Evolutionary conservation across 2,888 invertebrate species (phyloP).

Genomic region (Cyclophora punctaria): DNA sequence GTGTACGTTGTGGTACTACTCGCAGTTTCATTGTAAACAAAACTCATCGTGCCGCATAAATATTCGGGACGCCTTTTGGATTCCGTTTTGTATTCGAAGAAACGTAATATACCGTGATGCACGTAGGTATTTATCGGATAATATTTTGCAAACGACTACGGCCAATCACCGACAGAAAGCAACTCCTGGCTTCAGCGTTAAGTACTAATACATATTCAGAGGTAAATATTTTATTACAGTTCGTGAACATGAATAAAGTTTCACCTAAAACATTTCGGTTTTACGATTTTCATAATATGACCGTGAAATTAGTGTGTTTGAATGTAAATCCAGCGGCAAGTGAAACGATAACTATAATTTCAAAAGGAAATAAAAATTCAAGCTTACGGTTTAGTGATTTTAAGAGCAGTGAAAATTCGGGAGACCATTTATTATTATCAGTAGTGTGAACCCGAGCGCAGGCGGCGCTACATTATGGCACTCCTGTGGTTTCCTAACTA

Average conservation of each 20-base stretch:
- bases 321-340: no score
- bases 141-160: constrained; percentile 35
- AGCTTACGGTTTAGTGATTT: constrained; percentile 25
- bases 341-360: constrained; percentile 8
- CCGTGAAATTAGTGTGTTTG: no score
- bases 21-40: constrained; percentile 8
- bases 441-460: constrained; percentile 26
- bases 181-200: constrained; percentile 15
- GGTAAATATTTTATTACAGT: constrained; percentile 3
- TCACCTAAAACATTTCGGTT: no score
- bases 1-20: constrained; percentile 4
- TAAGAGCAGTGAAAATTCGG: constrained; percentile 33
- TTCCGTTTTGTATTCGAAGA: constrained; percentile 11
- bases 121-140: constrained; percentile 28
- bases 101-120: constrained; percentile 20
- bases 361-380: constrained; percentile 7
- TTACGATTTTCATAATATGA: no score
- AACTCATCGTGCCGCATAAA: constrained; percentile 8
- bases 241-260: neutral
- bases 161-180: constrained; percentile 36
- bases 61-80: constrained; percentile 13
- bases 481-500: constrained; percentile 49
- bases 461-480: constrained; percentile 38
- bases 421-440: constrained; percentile 49
- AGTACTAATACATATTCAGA: constrained; percentile 2